Evolutionary conservation across 2,113 vertebrate species (phyloP), one percentile per base, ranked within the genome.

Genomic region (Athene noctua): DNA sequence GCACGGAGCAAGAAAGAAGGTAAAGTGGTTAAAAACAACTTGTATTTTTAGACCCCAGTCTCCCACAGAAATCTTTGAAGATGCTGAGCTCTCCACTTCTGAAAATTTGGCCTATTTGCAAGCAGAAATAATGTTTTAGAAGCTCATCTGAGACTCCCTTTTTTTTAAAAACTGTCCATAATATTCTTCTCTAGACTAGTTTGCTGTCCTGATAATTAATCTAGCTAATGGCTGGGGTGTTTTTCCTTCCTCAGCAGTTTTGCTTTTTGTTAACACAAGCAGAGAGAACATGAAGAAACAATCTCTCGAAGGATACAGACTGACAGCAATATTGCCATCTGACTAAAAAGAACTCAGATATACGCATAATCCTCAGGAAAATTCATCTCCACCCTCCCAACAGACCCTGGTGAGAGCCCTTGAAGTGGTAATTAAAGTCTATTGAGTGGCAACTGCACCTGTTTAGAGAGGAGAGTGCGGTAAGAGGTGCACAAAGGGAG

Each of bases 351-450:
- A 82, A 47, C 78, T 59, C 91, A 87, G 84, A 54, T 74, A 42
- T 23, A 86, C 16, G 38, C 86, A 54, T 86, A 89, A 96, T 94
- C 92, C 96, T 92, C 29, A 38, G 92, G 92, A 96, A 97, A 92
- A 96, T 96, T 95, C 96, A 94, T 96, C 95, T 95, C 84, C 84
- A 79, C 49, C 91, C 92, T 97, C 95, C 96, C 91, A 70, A 13
- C 94, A 92, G 94, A 75, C 40, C 79, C 94, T 42, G 97, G 94
- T 87, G 94, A 97, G 94, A 96, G 95, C 96, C 96, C 97, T 96
- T 83, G 92, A 96, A 97, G 97, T 92, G 95, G 96, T 95, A 96
- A 97, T 97, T 97, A 97, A 97, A 96, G 94, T 96, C 91, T 97
- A 97, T 95, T 88, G 97, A 97, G 97, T 96, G 96, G 94, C 84